A percentile compares a stretch with the other conserved stretches of the same genome.
These are phyloP conservation scores for Palythoa heliodiscus DNA, from an alignment of 92 coral and sea anemone genomes.

Conservation along the genomic window DNA sequence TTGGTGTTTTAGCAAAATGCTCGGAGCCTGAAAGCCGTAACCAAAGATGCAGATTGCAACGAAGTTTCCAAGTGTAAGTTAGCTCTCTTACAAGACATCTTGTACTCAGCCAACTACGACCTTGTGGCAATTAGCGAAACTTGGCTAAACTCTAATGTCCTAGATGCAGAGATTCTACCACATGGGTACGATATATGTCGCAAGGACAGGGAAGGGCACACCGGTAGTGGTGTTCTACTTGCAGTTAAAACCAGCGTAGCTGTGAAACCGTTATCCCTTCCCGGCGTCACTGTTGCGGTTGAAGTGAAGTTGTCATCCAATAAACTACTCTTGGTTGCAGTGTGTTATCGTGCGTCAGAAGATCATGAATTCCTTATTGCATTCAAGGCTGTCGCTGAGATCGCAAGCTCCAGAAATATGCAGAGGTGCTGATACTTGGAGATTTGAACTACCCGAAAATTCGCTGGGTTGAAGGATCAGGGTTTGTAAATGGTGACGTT, in stretches of 20 bases:
- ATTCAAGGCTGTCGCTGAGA: slow-evolving; percentile 33
- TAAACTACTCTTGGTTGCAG: slow-evolving; percentile 43
- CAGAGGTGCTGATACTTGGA: slow-evolving; percentile 31
- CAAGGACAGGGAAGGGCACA: slow-evolving; percentile 27
- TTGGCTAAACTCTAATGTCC: slow-evolving; percentile 32
- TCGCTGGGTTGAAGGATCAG: no score
- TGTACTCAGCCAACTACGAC: not conserved
- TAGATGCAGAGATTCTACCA: slow-evolving; percentile 23
- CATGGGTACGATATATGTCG: slow-evolving; percentile 42
- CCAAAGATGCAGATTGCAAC: slow-evolving; percentile 25
- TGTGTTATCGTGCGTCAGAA: slow-evolving; percentile 39
- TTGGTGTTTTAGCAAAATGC: slow-evolving; percentile 53
- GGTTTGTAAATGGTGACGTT: slow-evolving; percentile 6
- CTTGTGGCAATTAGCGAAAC: slow-evolving; percentile 31
- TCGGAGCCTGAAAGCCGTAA: slow-evolving; percentile 43
- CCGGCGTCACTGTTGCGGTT: slow-evolving; percentile 34
- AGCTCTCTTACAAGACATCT: slow-evolving; percentile 41
- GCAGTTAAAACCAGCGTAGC: no score
- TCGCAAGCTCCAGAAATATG: slow-evolving; percentile 40
- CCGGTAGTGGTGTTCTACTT: slow-evolving; percentile 37
- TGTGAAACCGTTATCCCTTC: slow-evolving; percentile 29
- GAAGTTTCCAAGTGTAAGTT: slow-evolving; percentile 8
- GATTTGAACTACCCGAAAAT: no score
- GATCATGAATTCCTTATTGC: slow-evolving; percentile 38
- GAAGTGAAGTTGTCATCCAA: slow-evolving; percentile 41